A percentile compares a stretch with the other conserved stretches of the same genome.
Conservation (phyloP, 2,797 vertebrate genomes). For the Catostomus latipinnis region DNA sequence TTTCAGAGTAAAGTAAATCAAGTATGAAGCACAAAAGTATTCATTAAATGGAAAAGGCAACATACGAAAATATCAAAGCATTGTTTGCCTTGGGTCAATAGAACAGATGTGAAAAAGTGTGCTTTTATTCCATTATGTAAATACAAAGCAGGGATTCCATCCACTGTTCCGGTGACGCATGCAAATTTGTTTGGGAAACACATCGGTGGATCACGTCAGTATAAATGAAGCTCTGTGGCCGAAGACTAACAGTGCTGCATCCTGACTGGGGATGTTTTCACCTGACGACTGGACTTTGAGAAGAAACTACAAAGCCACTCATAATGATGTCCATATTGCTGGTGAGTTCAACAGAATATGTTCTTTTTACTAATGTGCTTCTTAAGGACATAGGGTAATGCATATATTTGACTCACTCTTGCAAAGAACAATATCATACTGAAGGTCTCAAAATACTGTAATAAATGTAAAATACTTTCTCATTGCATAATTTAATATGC, state of each 20-base stretch:
- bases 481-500: too few relatives aligned
- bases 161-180: background rate
- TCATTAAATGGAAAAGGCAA: too few relatives aligned
- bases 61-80: too few relatives aligned
- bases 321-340: background rate
- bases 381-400: too few relatives aligned
- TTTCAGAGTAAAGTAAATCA: too few relatives aligned
- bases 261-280: background rate
- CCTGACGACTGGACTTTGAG: background rate
- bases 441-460: too few relatives aligned
- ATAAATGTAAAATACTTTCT: too few relatives aligned
- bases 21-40: too few relatives aligned
- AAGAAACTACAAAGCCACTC: background rate
- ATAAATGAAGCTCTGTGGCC: background rate
- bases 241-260: background rate
- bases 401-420: too few relatives aligned
- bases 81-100: background rate
- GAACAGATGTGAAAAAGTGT: background rate
- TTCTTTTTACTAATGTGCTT: too few relatives aligned
- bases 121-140: background rate
- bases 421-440: too few relatives aligned
- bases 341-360: too few relatives aligned
- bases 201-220: background rate
- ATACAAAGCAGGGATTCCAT: background rate
- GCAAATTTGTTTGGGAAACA: constrained; percentile 17